phyloP scores from a whole-genome alignment of 2,888 invertebrate genomes.

The Nasonia oneida region DNA sequence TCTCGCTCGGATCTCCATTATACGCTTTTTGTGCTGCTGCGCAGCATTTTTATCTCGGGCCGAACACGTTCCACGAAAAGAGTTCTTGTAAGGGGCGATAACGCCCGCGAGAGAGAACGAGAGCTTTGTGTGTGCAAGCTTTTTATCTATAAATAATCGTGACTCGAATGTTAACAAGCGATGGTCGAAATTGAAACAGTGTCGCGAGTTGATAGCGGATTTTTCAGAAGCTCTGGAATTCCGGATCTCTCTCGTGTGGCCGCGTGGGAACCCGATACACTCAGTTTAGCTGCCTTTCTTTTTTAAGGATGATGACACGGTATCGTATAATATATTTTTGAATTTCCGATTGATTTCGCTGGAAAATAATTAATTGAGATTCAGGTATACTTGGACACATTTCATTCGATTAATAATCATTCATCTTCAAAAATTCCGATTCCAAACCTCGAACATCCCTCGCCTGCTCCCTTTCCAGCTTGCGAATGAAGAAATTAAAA shows the following conservation, averaged over 20 bases:
- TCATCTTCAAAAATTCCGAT: neutral
- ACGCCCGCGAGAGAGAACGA: conserved; percentile 7
- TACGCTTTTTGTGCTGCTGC: conserved; percentile 21
- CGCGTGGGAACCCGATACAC: conserved; percentile 7
- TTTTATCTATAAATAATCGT: conserved; percentile 63
- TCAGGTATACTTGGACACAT: too few relatives aligned
- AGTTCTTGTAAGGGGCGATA: conserved; percentile 56
- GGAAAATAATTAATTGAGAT: too few relatives aligned
- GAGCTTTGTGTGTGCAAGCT: conserved; percentile 2
- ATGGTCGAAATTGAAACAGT: conserved; percentile 63
- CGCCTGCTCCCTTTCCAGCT: neutral
- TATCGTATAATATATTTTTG: too few relatives aligned
- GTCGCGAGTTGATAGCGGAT: conserved; percentile 54
- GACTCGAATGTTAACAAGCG: conserved; percentile 62
- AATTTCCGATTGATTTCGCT: too few relatives aligned
- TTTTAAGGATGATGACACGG: neutral
- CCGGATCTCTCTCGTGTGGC: conserved; percentile 47
- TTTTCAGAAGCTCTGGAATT: conserved; percentile 60
- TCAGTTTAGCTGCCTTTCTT: neutral
- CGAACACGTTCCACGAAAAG: conserved; percentile 58
- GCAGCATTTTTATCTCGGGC: conserved; percentile 48
- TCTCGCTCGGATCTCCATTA: conserved; percentile 24
- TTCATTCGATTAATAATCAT: too few relatives aligned
- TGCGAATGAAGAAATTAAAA: neutral
- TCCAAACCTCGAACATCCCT: neutral